Evolutionary conservation across 2,888 invertebrate genomes (phyloP).

Genomic region (Gasteruption jaculator): DNA sequence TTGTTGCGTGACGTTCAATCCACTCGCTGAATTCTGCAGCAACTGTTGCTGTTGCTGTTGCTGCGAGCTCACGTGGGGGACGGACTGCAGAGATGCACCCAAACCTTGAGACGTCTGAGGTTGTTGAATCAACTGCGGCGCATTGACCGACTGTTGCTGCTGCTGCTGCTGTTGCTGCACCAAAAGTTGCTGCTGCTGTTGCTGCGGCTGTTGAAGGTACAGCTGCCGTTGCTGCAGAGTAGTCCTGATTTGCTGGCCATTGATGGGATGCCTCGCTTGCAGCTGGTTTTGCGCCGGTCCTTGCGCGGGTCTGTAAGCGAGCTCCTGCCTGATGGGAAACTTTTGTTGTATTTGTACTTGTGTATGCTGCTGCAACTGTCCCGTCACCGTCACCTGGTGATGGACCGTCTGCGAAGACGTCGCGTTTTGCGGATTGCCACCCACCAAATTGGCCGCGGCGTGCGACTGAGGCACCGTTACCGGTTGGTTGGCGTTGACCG

Average conservation of each 20-base stretch:
- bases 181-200: slow-evolving; percentile 29
- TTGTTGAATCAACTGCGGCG: slow-evolving; percentile 23
- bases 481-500: slow-evolving; percentile 41
- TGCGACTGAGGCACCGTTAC: slow-evolving; percentile 40
- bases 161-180: slow-evolving; percentile 29
- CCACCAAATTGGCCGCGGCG: slow-evolving; percentile 25
- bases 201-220: slow-evolving; percentile 35
- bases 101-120: slow-evolving; percentile 19
- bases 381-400: slow-evolving; percentile 24
- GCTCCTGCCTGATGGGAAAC: slow-evolving; percentile 44
- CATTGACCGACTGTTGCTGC: slow-evolving; percentile 29
- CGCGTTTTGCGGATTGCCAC: slow-evolving; percentile 23
- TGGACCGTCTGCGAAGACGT: slow-evolving; percentile 26
- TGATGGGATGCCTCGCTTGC: slow-evolving; percentile 42
- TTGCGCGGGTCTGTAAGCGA: slow-evolving; percentile 37
- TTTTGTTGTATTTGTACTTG: slow-evolving; percentile 48
- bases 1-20: slow-evolving; percentile 42
- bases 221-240: slow-evolving; percentile 36
- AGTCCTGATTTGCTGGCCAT: slow-evolving; percentile 43
- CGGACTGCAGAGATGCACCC: slow-evolving; percentile 19
- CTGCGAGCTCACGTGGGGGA: slow-evolving; percentile 16
- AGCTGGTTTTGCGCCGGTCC: slow-evolving; percentile 36
- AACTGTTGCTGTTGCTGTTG: slow-evolving; percentile 28
- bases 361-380: slow-evolving; percentile 33
- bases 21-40: slow-evolving; percentile 28